These are phyloP conservation scores for Koerneria pararmatus DNA, from an alignment of 2,888 invertebrate genomes.

Conservation along the genomic window DNA sequence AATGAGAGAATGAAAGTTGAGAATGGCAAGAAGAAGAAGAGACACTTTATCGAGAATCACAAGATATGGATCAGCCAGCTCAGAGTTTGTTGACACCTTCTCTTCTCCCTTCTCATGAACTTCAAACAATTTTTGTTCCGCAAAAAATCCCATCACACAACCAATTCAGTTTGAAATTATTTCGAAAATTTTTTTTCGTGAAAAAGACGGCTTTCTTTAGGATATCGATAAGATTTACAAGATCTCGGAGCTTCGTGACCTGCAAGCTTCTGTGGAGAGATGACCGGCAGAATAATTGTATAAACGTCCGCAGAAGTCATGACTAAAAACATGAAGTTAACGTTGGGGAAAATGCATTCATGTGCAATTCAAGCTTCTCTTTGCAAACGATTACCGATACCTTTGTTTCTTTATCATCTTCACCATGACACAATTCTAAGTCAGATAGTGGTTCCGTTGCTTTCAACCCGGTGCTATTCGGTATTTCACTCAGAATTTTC, in stretches of 20 bases:
- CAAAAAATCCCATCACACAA: background rate
- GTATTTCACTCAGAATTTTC: no score
- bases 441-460: no score
- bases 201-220: conserved; percentile 24
- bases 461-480: no score
- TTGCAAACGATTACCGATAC: no score
- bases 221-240: conserved; percentile 58
- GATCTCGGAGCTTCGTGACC: conserved; percentile 52
- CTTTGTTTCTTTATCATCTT: no score
- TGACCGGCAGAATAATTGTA: background rate
- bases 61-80: conserved; percentile 56
- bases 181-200: background rate
- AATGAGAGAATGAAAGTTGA: conserved; percentile 25
- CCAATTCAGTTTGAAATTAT: conserved; percentile 4
- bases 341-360: no score
- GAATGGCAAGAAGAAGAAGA: conserved; percentile 30
- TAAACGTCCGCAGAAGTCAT: no score
- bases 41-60: conserved; percentile 30
- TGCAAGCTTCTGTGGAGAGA: conserved; percentile 36
- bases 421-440: no score
- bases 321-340: no score
- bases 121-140: background rate
- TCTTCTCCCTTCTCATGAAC: background rate
- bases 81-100: conserved; percentile 28
- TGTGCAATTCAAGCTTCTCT: no score